Conservation (phyloP, 2,797 vertebrate species). For the Xyrichtys novacula region DNA sequence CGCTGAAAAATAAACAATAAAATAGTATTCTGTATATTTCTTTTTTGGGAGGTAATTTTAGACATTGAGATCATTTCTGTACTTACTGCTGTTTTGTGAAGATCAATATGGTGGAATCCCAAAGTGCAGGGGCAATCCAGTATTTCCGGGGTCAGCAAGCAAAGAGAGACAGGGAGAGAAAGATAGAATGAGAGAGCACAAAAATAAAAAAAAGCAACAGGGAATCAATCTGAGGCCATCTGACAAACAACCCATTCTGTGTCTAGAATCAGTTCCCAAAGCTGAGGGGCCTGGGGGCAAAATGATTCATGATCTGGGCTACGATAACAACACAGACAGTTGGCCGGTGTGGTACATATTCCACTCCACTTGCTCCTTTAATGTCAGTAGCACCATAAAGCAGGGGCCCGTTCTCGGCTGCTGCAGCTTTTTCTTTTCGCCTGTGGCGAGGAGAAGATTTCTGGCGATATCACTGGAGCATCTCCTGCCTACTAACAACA, state of each 20-base stretch:
- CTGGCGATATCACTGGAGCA: constrained; percentile 39
- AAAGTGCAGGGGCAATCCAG: constrained; percentile 20
- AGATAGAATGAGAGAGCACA: constrained; percentile 26
- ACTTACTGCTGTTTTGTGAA: constrained; percentile 83
- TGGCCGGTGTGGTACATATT: constrained; percentile 44
- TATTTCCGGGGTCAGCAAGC: constrained; percentile 41
- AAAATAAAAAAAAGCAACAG: constrained; percentile 37
- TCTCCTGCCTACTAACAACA: constrained; percentile 59
- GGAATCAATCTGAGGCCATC: constrained; percentile 54
- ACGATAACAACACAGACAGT: constrained; percentile 47
- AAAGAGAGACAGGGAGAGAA: constrained; percentile 22
- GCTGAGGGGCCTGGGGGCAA: constrained; percentile 23
- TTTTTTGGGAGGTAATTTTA: not conserved
- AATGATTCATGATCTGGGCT: constrained; percentile 45
- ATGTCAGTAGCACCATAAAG: constrained; percentile 59
- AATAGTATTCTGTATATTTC: no score
- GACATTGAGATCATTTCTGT: constrained; percentile 21
- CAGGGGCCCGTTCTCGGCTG: constrained; percentile 29
- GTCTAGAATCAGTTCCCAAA: constrained; percentile 41
- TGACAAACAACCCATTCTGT: constrained; percentile 50
- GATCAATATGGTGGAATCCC: constrained; percentile 35
- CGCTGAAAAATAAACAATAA: no score
- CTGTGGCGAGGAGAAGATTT: constrained; percentile 45
- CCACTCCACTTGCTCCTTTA: constrained; percentile 59
- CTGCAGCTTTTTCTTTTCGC: constrained; percentile 38